Base-by-base conservation (phyloP, 2,888 invertebrate species). In the Heliconius erato region DNA sequence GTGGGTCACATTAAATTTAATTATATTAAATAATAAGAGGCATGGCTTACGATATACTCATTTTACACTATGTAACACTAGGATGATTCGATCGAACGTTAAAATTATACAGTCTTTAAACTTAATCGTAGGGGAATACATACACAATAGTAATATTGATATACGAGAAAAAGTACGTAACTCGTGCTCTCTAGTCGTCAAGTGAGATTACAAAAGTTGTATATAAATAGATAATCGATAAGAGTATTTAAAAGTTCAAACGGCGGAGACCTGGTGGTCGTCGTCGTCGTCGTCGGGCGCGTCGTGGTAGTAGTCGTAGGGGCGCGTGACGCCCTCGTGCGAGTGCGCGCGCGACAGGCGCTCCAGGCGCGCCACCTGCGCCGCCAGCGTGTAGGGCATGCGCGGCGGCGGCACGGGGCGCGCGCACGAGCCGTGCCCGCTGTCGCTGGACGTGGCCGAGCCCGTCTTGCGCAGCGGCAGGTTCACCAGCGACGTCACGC, bases 371-470 rank as follows among this genome's bases (percentile, higher is more conserved):
- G 98, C 98, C 97, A 98, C 98, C 91, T 98, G 98, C 80, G 98
- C 98, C 79, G 98, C 98, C 86, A 98, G 97, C 90, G 97, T 98
- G 96, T 98, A 98, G 89, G 98, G 98, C 91, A 98, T 97, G 84
- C 95, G 93, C 85, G 96, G 95, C 86, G 95, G 95, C 68, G 98
- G 98, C 81, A 98, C 98, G 86, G 98, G 98, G 85, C 98, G 97
- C 82, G 90, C 91, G 91, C 97, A 97, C 82, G 98, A 98, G 89
- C 98, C 98, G 95, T 98, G 98, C 90, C 98, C 98, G 91, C 98
- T 98, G 96, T 98, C 99, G 94, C 98, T 98, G 89, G 99, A 99
- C 88, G 98, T 98, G 90, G 98, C 98, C 88, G 99, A 98, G 93
- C 98, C 98, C 77, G 98, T 98, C 96, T 99, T 99, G 87, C 98